These are phyloP conservation scores for Perca flavescens DNA, from an alignment of 2,113 vertebrate genomes.

Conservation along the genomic window DNA sequence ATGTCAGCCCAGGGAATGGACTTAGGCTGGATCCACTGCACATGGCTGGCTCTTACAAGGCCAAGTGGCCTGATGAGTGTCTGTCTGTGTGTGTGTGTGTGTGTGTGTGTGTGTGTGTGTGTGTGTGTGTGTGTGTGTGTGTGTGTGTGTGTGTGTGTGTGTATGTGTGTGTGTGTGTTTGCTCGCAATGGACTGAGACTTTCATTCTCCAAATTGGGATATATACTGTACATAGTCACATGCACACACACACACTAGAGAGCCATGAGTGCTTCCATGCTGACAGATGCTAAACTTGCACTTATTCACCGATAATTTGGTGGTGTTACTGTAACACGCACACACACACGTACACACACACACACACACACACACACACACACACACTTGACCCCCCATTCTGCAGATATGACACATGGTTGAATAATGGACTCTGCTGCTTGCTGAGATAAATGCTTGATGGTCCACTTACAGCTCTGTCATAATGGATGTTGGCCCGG, in stretches of 20 bases:
- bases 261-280: slow-evolving; percentile 34
- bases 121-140: background rate
- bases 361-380: slow-evolving; percentile 15
- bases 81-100: slow-evolving; percentile 28
- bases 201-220: slow-evolving; percentile 5
- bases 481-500: slow-evolving; percentile 34
- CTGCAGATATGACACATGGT: slow-evolving; percentile 59
- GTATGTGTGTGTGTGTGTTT: background rate
- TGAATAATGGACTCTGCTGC: slow-evolving; percentile 65
- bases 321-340: background rate
- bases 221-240: background rate
- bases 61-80: slow-evolving; percentile 16
- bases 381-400: slow-evolving; percentile 44
- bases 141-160: background rate
- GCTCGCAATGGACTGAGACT: background rate
- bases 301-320: slow-evolving; percentile 45
- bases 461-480: slow-evolving; percentile 50
- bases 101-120: background rate
- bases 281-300: slow-evolving; percentile 33
- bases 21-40: slow-evolving; percentile 31
- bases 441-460: slow-evolving; percentile 68
- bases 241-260: slow-evolving; percentile 4
- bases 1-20: slow-evolving; percentile 39
- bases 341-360: slow-evolving; percentile 28
- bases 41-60: slow-evolving; percentile 29